Evolutionary conservation across 2,113 vertebrate species (phyloP).

Genomic region (Hydrochoerus hydrochaeris): DNA sequence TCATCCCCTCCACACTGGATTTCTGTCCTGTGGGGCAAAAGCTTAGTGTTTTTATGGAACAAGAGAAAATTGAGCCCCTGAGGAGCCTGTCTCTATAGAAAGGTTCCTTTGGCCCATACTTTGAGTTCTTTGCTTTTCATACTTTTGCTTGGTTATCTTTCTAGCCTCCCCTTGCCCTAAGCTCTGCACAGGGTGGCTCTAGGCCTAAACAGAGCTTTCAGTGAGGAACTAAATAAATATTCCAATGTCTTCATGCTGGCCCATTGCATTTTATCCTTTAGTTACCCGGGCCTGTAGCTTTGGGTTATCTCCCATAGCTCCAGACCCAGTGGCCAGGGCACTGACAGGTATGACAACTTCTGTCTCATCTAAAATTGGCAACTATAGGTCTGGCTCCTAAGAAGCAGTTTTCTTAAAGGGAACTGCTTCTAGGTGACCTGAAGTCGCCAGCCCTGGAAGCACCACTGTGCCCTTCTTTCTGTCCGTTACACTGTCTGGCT

Average conservation of each 20-base stretch:
- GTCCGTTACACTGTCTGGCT: background rate
- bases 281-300: slow-evolving; percentile 22
- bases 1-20: background rate
- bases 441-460: background rate
- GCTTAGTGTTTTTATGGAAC: background rate
- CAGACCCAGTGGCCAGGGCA: background rate
- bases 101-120: background rate
- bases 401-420: slow-evolving; percentile 21
- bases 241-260: background rate
- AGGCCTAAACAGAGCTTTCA: slow-evolving; percentile 58
- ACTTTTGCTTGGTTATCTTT: background rate
- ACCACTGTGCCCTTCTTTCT: background rate
- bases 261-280: background rate
- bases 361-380: slow-evolving; percentile 48
- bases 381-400: background rate
- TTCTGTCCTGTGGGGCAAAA: slow-evolving; percentile 14
- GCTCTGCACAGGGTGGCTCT: slow-evolving; percentile 34
- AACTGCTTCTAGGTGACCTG: background rate
- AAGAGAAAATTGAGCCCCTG: slow-evolving; percentile 34
- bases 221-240: slow-evolving; percentile 25
- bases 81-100: background rate
- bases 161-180: slow-evolving; percentile 25
- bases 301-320: background rate
- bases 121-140: background rate
- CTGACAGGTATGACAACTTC: background rate